Evolutionary conservation across 2,797 vertebrate species (phyloP).

Genomic region (Lacerta viridis): DNA sequence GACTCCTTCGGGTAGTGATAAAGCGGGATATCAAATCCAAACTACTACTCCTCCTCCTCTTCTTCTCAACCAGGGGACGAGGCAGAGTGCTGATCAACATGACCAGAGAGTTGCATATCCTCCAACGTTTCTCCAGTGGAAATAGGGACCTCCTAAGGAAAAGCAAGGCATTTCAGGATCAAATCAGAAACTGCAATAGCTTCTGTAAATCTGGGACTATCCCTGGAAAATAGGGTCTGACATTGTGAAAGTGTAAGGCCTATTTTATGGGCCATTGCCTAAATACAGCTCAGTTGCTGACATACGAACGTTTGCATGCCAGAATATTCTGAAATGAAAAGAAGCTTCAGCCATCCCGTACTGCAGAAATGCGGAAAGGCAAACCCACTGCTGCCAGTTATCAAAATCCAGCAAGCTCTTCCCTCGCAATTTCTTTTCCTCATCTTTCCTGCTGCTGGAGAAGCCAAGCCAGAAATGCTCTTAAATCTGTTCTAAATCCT

Average conservation of each 20-base stretch:
- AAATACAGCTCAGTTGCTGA: background rate
- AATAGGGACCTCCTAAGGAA: too few relatives aligned
- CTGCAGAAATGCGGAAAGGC: conserved; percentile 47
- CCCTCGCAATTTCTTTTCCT: conserved; percentile 63
- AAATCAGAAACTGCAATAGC: too few relatives aligned
- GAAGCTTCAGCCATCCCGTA: conserved; percentile 43
- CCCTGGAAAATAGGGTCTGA: too few relatives aligned
- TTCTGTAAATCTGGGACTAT: too few relatives aligned
- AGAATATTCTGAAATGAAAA: background rate
- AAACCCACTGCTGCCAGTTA: conserved; percentile 51
- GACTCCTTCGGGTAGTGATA: too few relatives aligned
- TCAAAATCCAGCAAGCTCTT: conserved; percentile 33
- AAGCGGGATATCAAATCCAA: too few relatives aligned
- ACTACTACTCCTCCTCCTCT: too few relatives aligned
- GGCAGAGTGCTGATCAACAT: background rate
- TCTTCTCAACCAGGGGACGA: background rate
- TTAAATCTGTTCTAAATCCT: conserved; percentile 51
- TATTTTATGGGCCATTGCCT: background rate
- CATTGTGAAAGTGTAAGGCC: background rate
- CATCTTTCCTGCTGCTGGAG: conserved; percentile 50
- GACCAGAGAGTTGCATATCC: background rate
- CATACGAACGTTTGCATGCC: background rate
- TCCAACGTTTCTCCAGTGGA: too few relatives aligned
- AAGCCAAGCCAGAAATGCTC: conserved; percentile 51
- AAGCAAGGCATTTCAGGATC: too few relatives aligned